phyloP scores from a whole-genome alignment of 1,140 invertebrate species.

The Hylyphantes graminicola region DNA sequence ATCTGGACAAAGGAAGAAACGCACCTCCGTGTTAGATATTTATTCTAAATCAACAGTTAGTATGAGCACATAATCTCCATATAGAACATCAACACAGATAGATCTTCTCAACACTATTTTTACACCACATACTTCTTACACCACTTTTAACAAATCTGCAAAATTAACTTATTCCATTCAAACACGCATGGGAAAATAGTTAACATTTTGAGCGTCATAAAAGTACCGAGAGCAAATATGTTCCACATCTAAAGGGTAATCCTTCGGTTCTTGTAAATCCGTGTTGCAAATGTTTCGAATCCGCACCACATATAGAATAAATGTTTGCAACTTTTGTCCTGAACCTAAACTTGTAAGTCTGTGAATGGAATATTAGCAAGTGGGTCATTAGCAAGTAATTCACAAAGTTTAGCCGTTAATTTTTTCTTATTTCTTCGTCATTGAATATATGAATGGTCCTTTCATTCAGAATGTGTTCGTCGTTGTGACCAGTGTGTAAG shows the following conservation, averaged over 20 bases:
- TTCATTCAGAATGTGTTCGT: too few relatives aligned
- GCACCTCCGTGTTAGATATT: constrained; percentile 48
- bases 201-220: background rate
- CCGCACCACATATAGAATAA: too few relatives aligned
- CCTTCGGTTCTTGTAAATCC: too few relatives aligned
- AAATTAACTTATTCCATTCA: constrained; percentile 15
- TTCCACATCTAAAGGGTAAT: background rate
- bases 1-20: constrained; percentile 6
- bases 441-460: too few relatives aligned
- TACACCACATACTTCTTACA: constrained; percentile 19
- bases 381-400: too few relatives aligned
- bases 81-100: constrained; percentile 1
- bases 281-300: too few relatives aligned
- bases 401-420: too few relatives aligned
- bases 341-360: too few relatives aligned
- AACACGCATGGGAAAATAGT: constrained; percentile 1
- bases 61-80: constrained; percentile 45
- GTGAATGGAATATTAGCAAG: too few relatives aligned
- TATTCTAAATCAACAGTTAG: constrained; percentile 54
- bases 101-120: background rate
- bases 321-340: too few relatives aligned
- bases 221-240: constrained; percentile 1
- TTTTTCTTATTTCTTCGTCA: too few relatives aligned
- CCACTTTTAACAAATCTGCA: background rate
- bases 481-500: too few relatives aligned